Evolutionary conservation across 2,797 vertebrate genomes (phyloP).

Genomic region (Paramormyrops hopkinsi): DNA sequence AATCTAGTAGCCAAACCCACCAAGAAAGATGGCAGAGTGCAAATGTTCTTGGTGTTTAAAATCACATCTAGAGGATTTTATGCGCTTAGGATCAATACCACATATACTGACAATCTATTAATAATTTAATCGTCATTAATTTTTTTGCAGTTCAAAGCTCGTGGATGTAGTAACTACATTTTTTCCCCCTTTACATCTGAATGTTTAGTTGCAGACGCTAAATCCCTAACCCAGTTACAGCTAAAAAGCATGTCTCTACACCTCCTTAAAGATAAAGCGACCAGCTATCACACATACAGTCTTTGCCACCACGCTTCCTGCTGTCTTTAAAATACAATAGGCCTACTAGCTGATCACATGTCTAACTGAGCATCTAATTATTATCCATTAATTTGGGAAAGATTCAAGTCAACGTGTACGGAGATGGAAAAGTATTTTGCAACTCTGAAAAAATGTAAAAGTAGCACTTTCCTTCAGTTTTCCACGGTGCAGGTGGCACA

Average conservation of each 20-base stretch:
- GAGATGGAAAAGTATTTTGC: not conserved
- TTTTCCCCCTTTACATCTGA: not conserved
- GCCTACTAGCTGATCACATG: not conserved
- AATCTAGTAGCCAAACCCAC: not conserved
- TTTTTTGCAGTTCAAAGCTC: not conserved
- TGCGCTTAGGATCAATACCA: not conserved
- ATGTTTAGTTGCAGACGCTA: not conserved
- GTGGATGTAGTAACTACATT: not conserved
- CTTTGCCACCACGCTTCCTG: not conserved
- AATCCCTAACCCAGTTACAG: not conserved
- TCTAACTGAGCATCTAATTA: not conserved
- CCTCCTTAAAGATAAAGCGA: not conserved
- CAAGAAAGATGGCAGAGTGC: not conserved
- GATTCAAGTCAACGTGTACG: not conserved
- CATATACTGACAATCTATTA: not conserved
- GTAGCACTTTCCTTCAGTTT: slow-evolving; percentile 25
- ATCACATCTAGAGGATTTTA: not conserved
- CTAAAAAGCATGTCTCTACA: not conserved
- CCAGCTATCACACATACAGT: not conserved
- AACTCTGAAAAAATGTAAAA: not conserved
- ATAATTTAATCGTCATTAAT: not conserved
- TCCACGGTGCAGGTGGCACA: slow-evolving; percentile 45
- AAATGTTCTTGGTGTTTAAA: not conserved
- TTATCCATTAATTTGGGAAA: not conserved
- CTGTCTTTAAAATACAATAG: not conserved